A percentile compares a stretch with the other conserved stretches of the same genome.
phyloP scores from a whole-genome alignment of 2,888 invertebrate genomes.

The Steromphala cineraria region DNA sequence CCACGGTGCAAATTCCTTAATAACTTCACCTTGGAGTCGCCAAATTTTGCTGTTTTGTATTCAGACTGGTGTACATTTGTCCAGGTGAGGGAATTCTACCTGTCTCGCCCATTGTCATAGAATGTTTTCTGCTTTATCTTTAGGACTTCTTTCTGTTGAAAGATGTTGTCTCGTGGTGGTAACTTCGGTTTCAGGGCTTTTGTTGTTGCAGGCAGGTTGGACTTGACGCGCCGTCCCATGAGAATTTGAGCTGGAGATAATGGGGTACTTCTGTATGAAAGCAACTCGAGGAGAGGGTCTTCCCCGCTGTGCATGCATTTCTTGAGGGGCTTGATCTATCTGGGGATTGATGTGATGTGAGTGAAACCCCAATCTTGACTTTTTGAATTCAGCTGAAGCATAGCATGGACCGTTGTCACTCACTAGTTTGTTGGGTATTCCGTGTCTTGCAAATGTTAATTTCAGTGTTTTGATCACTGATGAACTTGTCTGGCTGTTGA shows the following conservation, averaged over 20 bases:
- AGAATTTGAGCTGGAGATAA: conserved; percentile 34
- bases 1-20: conserved; percentile 30
- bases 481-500: neutral
- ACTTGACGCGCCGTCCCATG: conserved; percentile 27
- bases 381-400: neutral
- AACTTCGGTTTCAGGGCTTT: neutral
- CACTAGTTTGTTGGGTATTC: conserved; percentile 14
- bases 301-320: conserved; percentile 17
- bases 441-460: conserved; percentile 20
- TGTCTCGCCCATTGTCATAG: conserved; percentile 30
- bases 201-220: neutral
- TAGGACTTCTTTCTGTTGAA: neutral
- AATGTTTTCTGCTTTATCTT: conserved; percentile 30
- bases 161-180: neutral
- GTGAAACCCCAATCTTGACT: conserved; percentile 23
- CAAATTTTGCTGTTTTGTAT: conserved; percentile 20
- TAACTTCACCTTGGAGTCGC: conserved; percentile 29
- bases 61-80: conserved; percentile 25
- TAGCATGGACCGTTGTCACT: conserved; percentile 29
- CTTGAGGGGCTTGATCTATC: conserved; percentile 32
- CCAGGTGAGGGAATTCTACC: conserved; percentile 25
- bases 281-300: conserved; percentile 20
- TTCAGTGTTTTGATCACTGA: neutral
- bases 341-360: conserved; percentile 26
- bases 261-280: conserved; percentile 35